Conservation (phyloP, 64 coral and sea anemone genomes). For the Dendronephthya gigantea region DNA sequence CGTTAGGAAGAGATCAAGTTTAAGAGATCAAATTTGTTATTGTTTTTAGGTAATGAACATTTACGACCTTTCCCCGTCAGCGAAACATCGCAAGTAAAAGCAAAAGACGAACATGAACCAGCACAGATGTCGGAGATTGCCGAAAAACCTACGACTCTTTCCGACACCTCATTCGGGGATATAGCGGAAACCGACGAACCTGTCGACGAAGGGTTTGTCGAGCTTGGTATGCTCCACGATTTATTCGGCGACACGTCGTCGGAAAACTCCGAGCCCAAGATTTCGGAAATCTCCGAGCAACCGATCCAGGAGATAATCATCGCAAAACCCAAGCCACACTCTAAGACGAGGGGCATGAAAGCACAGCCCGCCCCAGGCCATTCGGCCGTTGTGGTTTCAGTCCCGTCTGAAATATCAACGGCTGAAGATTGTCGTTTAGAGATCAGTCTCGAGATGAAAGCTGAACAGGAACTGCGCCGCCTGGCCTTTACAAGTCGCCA, state of each 20-base stretch:
- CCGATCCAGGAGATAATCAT: not conserved
- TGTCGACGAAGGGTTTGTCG: not conserved
- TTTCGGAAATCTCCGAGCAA: not conserved
- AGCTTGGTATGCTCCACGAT: not conserved
- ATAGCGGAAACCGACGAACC: not conserved
- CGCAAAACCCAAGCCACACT: not conserved
- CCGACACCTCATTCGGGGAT: not conserved
- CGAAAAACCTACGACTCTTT: not conserved
- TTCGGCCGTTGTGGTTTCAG: not conserved
- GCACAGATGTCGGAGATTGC: not conserved
- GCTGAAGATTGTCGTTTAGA: conserved; percentile 50
- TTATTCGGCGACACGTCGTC: not conserved
- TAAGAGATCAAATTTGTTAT: no score
- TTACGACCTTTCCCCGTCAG: not conserved
- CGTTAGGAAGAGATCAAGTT: no score
- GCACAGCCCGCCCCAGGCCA: not conserved
- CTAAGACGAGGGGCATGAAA: not conserved
- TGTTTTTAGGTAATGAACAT: not conserved
- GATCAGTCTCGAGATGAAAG: conserved; percentile 57
- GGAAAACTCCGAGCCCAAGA: not conserved
- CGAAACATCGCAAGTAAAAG: not conserved
- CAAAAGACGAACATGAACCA: not conserved
- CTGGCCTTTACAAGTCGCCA: conserved; percentile 5
- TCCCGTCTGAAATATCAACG: conserved; percentile 32
- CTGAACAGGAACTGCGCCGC: conserved; percentile 45